phyloP scores from a whole-genome alignment of 2,888 invertebrate genomes.

The Villa cingulata region DNA sequence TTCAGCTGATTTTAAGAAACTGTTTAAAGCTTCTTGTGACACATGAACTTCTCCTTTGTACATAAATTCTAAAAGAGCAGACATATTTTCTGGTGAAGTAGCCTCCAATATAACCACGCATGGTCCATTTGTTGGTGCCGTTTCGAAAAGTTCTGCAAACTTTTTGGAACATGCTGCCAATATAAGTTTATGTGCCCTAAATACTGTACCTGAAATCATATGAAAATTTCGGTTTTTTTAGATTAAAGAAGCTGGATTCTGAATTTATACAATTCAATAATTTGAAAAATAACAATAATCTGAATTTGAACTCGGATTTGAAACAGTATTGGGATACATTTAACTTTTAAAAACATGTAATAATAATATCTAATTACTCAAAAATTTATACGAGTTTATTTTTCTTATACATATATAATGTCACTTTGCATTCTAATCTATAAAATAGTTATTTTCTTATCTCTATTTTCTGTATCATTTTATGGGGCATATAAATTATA shows the following conservation, averaged over 20 bases:
- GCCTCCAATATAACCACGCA: conserved; percentile 82
- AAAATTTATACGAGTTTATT: too few relatives aligned
- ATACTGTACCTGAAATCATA: conserved; percentile 60
- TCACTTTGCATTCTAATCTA: too few relatives aligned
- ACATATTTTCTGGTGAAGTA: conserved; percentile 80
- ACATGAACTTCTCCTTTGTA: conserved; percentile 90
- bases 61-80: conserved; percentile 83
- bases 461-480: too few relatives aligned
- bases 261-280: too few relatives aligned
- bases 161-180: conserved; percentile 88
- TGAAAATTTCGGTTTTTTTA: background rate
- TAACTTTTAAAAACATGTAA: too few relatives aligned
- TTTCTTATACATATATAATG: too few relatives aligned
- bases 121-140: conserved; percentile 64
- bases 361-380: too few relatives aligned
- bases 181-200: conserved; percentile 82
- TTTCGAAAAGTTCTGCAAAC: conserved; percentile 81
- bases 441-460: too few relatives aligned
- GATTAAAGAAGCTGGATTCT: background rate
- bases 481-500: too few relatives aligned
- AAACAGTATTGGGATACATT: too few relatives aligned
- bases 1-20: conserved; percentile 83
- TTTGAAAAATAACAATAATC: too few relatives aligned
- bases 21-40: conserved; percentile 79
- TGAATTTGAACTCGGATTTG: too few relatives aligned